phyloP scores from a whole-genome alignment of 64 coral and sea anemone species.

The Actinia equina region DNA sequence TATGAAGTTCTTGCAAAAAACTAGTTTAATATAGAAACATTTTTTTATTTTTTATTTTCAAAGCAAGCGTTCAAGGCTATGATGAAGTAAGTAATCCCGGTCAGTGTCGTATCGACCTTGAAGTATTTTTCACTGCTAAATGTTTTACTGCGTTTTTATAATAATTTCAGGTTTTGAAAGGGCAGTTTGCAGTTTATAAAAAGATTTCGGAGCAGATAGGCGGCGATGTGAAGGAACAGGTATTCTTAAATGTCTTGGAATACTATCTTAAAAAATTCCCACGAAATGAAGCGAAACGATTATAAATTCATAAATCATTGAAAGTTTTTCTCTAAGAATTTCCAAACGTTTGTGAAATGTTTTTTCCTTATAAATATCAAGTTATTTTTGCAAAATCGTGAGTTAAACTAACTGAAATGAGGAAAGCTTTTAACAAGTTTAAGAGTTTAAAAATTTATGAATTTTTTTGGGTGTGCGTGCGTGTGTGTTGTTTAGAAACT shows the following conservation, averaged over 20 bases:
- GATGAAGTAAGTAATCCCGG: neutral
- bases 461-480: neutral
- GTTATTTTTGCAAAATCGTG: neutral
- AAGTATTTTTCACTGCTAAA: neutral
- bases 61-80: neutral
- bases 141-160: neutral
- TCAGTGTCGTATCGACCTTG: neutral
- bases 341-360: neutral
- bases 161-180: neutral
- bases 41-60: neutral
- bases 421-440: neutral
- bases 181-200: neutral
- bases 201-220: conserved; percentile 54
- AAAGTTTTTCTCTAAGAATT: neutral
- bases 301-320: neutral
- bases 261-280: neutral
- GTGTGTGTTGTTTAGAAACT: neutral
- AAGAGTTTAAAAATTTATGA: conserved; percentile 12
- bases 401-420: neutral
- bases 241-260: neutral
- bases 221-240: conserved; percentile 59
- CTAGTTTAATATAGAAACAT: neutral
- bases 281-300: neutral
- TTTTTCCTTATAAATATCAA: neutral
- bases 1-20: neutral